Evolutionary conservation across 2,888 invertebrate species (phyloP).

Genomic region (Dolomedes plantarius): DNA sequence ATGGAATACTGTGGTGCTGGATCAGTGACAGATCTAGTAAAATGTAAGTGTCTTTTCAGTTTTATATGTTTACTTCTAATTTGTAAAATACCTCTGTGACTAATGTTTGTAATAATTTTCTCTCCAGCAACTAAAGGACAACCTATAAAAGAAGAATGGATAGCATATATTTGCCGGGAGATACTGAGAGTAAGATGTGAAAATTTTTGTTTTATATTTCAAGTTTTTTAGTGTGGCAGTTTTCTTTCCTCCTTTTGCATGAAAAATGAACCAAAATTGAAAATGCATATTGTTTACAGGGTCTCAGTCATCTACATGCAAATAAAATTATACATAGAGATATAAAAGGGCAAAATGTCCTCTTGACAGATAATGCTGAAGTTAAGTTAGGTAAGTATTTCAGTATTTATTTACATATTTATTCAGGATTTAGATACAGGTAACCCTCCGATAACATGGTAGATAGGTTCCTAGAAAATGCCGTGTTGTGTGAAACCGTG

Average conservation of each 20-base stretch:
- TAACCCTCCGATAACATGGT: no score
- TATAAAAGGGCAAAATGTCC: constrained; percentile 99
- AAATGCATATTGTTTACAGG: constrained; percentile 81
- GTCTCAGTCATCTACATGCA: constrained; percentile 96
- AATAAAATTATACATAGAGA: constrained; percentile 99
- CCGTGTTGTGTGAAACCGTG: no score
- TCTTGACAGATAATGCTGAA: constrained; percentile 99
- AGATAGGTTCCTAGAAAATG: no score
- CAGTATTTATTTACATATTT: no score
- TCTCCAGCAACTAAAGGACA: constrained; percentile 91
- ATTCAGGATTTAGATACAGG: no score
- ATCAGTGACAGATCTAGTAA: constrained; percentile 98
- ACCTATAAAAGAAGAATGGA: constrained; percentile 99
- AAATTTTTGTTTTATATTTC: not conserved
- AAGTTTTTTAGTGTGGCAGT: no score
- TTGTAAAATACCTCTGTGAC: not conserved
- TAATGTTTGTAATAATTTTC: not conserved
- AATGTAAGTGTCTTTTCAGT: constrained; percentile 84
- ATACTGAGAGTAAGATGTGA: constrained; percentile 79
- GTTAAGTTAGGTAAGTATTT: constrained; percentile 86
- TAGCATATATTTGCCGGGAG: constrained; percentile 97
- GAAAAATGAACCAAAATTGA: not conserved
- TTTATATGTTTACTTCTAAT: not conserved
- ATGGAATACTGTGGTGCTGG: constrained; percentile 99
- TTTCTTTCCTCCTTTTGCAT: no score